Evolutionary conservation across 2,797 vertebrate species (phyloP), one percentile per base, ranked within the genome.

Genomic region (Myotis findleyi): DNA sequence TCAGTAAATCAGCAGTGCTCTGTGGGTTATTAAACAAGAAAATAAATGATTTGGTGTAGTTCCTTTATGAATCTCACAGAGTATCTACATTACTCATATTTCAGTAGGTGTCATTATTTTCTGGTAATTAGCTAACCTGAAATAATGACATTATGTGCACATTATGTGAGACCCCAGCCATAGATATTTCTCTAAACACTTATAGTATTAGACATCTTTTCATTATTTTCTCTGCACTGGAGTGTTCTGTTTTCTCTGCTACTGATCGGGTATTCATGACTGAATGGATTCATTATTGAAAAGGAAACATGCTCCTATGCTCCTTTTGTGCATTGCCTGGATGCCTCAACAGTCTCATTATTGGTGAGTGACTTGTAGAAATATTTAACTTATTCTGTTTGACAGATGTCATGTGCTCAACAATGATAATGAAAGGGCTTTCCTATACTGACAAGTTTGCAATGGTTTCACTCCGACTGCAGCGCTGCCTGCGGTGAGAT

Each of bases 201-300:
- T 95, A 87, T 7, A 55, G 38, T 93, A 55, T 92, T 91, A 85
- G 71, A 36, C 59, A 91, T 92, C 86, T 79, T 94, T 94, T 93
- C 72, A 49, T 95, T 96, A 68, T 94, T 97, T 97, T 95, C 17
- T 27, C 25, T 88, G 81, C 18, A 59, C 13, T 33, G 30, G 18
- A 69, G 18, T 41, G 6, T 53, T 87, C 18, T 81, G 20, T 84
- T 95, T 96, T 89, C 30, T 95, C 49, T 71, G 18, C 38, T 86
- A 64, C 18, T 95, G 17, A 80, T 81, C 57, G 44, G 30, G 51
- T 93, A 73, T 96, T 96, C 33, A 89, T 77, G 75, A 81, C 49
- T 92, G 49, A 91, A 59, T 47, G 84, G 92, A 95, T 96, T 55
- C 73, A 10, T 97, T 95, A 91, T 96, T 91, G 95, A 90, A 88